Conservation (phyloP, 2,888 invertebrate species). For the Busseola fusca region DNA sequence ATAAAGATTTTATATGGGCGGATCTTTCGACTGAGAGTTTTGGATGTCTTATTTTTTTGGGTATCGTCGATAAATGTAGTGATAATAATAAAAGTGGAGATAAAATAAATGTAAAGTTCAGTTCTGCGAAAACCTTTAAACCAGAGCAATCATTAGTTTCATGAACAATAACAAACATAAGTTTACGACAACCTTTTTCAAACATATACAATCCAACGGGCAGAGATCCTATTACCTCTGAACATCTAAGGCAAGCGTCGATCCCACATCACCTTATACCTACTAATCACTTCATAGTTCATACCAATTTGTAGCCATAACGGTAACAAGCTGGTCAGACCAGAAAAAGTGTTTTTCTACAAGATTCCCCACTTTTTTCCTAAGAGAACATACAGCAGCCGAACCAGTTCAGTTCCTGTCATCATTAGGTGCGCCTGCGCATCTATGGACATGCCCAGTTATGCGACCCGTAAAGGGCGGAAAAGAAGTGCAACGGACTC, state of each 20-base stretch:
- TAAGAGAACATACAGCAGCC: conserved; percentile 60
- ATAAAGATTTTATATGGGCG: conserved; percentile 47
- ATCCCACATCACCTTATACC: conserved; percentile 39
- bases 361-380: conserved; percentile 60
- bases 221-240: conserved; percentile 24
- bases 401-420: conserved; percentile 75
- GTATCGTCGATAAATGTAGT: not conserved
- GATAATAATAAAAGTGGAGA: not conserved
- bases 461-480: conserved; percentile 53
- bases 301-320: conserved; percentile 59
- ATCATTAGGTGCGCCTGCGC: conserved; percentile 70
- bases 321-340: conserved; percentile 51
- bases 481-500: conserved; percentile 62
- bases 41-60: conserved; percentile 13
- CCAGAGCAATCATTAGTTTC: not conserved
- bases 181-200: conserved; percentile 17
- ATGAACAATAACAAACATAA: conserved; percentile 10
- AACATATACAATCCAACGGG: not conserved
- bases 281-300: conserved; percentile 49
- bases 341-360: conserved; percentile 59
- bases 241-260: conserved; percentile 25
- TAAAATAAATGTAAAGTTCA: not conserved
- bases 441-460: conserved; percentile 64
- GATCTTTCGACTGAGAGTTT: conserved; percentile 29
- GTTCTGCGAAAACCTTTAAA: conserved; percentile 26